Evolutionary conservation across 2,888 invertebrate species (phyloP).

Genomic region (Punctoribates punctum): DNA sequence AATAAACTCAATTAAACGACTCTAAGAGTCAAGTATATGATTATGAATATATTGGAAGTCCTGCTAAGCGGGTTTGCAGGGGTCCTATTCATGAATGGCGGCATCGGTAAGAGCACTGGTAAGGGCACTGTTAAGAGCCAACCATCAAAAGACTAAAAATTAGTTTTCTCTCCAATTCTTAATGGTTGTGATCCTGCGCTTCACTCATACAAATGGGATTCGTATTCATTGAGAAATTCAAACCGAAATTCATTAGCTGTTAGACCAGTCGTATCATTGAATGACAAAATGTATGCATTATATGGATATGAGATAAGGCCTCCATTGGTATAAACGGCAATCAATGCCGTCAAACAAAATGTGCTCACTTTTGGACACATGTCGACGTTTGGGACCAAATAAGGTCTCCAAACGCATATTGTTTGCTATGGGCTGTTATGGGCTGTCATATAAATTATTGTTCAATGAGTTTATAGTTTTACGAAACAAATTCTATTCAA

Average conservation of each 20-base stretch:
- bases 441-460: slow-evolving; percentile 33
- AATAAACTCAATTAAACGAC: neutral
- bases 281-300: slow-evolving; percentile 18
- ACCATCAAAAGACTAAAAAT: neutral
- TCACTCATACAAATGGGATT: slow-evolving; percentile 6
- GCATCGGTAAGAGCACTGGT: neutral
- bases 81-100: neutral
- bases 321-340: slow-evolving; percentile 6
- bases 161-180: neutral
- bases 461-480: slow-evolving; percentile 22
- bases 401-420: slow-evolving; percentile 15
- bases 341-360: slow-evolving; percentile 31
- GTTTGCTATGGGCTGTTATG: slow-evolving; percentile 2
- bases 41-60: slow-evolving; percentile 3
- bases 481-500: neutral
- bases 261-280: neutral
- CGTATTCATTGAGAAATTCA: slow-evolving; percentile 23
- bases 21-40: neutral
- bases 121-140: too few relatives aligned
- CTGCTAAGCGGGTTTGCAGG: neutral
- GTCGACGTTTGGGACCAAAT: slow-evolving; percentile 18
- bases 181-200: neutral
- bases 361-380: neutral
- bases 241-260: slow-evolving; percentile 23
- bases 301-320: slow-evolving; percentile 30